Base-by-base conservation (phyloP, 2,888 invertebrate species). In the Amblyteles armatorius region DNA sequence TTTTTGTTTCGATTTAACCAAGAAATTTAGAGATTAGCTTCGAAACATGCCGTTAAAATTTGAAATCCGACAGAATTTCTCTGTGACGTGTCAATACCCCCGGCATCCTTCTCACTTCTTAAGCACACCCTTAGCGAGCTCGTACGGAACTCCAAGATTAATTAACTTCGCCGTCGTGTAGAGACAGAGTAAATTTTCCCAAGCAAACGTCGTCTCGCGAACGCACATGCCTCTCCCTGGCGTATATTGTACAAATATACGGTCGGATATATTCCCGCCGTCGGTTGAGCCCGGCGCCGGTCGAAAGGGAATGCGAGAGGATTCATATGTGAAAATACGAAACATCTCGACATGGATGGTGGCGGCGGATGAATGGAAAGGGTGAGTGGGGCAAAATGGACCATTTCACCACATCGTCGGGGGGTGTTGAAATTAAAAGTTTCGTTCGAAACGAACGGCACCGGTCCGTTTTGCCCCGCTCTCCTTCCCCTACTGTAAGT, bases 251-350 rank as follows among this genome's bases (percentile, higher is more conserved):
- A 55, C 22, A 55, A 19, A 55, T 22, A 55, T 26, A 29, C 16
- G 11, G 16, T 33, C 16, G 26, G 16, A 7, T 33, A 13, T 13
- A n/a, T 29, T 33, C n/a, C 26, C 29, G 60, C 26, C 4, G 19
- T 3, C 11, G 16, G 29, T 33, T 48, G 33, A 74, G 48, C 29
- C 3, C 60, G 29, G 11, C 13, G 63, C 13, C 63, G 48, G 5
- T 63, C 29, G n/a, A 74, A 48, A 74, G 60, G 6, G 16, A 60
- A 73, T 29, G 29, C 48, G 48, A 11, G 74, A 74, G 29, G 29
- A 48, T 48, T 74, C 48, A 29, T 44, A 48, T 74, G 48, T 29
- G 74, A 74, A 48, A 74, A 63, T 74, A 63, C 11, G 63, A 74
- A 74, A 44, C 48, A 29, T 29, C n/a, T 50, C 63, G 60, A 48